These are phyloP conservation scores for Heliocidaris erythrogramma DNA, from an alignment of 35 echinoderm and acorn worm genomes.

Conservation along the genomic window DNA sequence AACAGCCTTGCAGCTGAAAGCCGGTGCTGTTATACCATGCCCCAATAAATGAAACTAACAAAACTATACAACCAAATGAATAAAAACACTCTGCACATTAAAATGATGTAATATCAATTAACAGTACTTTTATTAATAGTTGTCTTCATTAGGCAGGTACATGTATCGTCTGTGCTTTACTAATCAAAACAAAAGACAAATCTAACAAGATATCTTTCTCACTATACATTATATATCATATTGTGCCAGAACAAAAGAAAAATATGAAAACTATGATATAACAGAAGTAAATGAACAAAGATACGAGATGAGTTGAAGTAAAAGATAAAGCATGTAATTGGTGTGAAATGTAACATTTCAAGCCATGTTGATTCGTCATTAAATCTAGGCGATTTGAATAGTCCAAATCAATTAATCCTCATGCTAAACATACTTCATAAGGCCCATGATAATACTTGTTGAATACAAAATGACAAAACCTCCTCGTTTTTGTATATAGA, in stretches of 20 bases:
- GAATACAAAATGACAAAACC: neutral
- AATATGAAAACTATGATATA: neutral
- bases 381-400: neutral
- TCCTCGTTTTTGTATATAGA: neutral
- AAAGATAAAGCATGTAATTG: neutral
- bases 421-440: neutral
- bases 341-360: neutral
- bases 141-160: neutral
- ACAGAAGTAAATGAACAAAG: neutral
- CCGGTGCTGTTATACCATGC: no score
- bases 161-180: neutral
- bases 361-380: neutral
- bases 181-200: neutral
- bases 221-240: neutral
- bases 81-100: neutral
- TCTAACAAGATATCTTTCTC: neutral
- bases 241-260: neutral
- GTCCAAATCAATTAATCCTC: neutral
- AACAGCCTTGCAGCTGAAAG: no score
- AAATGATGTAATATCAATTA: neutral
- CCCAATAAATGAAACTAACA: no score
- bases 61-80: neutral
- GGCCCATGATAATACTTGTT: neutral
- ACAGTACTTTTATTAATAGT: slow-evolving; percentile 2
- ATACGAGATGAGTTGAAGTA: neutral